These are phyloP conservation scores for Podargus strigoides DNA, from an alignment of 2,797 vertebrate genomes.

Conservation along the genomic window DNA sequence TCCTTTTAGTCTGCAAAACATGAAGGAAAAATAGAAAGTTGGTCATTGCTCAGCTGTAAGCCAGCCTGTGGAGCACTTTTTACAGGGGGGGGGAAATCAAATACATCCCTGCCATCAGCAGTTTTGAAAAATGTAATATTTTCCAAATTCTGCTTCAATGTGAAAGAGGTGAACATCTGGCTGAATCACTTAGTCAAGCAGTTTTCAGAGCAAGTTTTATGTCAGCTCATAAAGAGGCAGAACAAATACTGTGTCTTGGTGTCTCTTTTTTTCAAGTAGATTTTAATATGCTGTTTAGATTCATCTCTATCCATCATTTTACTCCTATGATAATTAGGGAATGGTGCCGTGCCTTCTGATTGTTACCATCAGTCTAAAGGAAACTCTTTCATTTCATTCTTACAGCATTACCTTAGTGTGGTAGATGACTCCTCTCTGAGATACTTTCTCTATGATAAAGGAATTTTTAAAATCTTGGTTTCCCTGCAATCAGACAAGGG, in stretches of 20 bases:
- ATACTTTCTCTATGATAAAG: not conserved
- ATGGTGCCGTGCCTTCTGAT: not conserved
- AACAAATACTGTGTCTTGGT: slow-evolving; percentile 42
- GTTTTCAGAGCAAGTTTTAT: slow-evolving; percentile 69
- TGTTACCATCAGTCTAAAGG: not conserved
- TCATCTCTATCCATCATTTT: not conserved
- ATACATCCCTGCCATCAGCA: slow-evolving; percentile 59
- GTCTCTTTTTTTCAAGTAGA: not conserved
- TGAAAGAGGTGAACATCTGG: slow-evolving; percentile 77
- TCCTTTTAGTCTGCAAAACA: slow-evolving; percentile 47
- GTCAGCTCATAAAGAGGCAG: slow-evolving; percentile 51
- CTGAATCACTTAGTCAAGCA: slow-evolving; percentile 72
- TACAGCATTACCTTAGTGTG: not conserved
- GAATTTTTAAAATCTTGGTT: not conserved
- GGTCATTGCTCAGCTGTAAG: slow-evolving; percentile 42
- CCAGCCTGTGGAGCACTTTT: slow-evolving; percentile 18
- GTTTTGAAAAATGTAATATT: slow-evolving; percentile 71
- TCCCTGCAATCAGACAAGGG: not conserved
- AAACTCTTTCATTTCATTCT: not conserved
- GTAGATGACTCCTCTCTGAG: not conserved
- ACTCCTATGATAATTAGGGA: not conserved
- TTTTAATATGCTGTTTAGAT: not conserved
- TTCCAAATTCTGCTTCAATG: slow-evolving; percentile 66
- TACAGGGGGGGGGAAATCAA: not conserved
- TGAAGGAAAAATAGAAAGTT: slow-evolving; percentile 53